Percentiles rank a stretch among this genome's conserved stretches.
Conservation (phyloP, 2,888 invertebrate species). For the Cephus rjabovi region DNA sequence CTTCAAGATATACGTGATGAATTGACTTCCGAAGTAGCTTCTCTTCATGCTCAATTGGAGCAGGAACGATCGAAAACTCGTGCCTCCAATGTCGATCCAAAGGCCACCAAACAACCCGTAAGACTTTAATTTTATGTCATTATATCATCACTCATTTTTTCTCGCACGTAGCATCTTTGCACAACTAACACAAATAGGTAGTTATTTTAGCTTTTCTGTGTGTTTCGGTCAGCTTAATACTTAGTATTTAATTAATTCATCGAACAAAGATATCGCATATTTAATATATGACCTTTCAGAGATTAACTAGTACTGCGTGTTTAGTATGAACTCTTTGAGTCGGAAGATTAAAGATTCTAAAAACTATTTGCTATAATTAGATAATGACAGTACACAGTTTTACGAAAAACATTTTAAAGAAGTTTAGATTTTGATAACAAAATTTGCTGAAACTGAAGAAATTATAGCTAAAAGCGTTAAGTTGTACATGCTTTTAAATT, state of each 20-base stretch:
- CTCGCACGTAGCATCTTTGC: neutral
- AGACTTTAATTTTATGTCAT: constrained; percentile 17
- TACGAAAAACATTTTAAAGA: neutral
- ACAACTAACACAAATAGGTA: neutral
- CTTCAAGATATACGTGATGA: constrained; percentile 78
- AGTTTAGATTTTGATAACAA: neutral
- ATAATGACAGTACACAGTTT: neutral
- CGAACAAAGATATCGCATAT: too few relatives aligned
- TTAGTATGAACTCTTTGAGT: too few relatives aligned
- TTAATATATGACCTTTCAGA: too few relatives aligned
- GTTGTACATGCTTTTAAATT: neutral
- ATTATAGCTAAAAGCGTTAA: neutral
- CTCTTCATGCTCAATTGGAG: constrained; percentile 78
- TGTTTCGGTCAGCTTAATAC: too few relatives aligned
- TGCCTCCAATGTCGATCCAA: constrained; percentile 69
- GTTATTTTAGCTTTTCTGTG: too few relatives aligned
- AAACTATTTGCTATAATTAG: too few relatives aligned
- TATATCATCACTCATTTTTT: neutral
- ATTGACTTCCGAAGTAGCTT: constrained; percentile 77
- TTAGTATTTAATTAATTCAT: too few relatives aligned
- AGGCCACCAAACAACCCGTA: constrained; percentile 59
- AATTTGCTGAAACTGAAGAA: neutral
- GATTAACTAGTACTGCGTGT: too few relatives aligned
- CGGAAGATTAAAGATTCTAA: too few relatives aligned
- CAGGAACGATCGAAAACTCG: constrained; percentile 79